phyloP scores from a whole-genome alignment of 2,113 vertebrate species.

The Cricetomys ansorgei region DNA sequence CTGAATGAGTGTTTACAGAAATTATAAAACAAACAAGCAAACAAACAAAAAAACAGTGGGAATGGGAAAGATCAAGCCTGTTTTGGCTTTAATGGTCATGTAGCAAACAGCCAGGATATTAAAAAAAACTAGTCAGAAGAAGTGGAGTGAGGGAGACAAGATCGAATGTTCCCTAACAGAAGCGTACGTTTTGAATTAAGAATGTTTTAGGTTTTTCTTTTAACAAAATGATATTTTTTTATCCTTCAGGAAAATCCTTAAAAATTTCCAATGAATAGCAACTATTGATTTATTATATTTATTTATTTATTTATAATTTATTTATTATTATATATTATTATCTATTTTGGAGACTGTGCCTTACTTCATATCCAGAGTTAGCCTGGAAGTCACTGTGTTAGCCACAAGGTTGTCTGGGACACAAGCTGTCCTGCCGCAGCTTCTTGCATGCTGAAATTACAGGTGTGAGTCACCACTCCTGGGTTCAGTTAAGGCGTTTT shows the following conservation, averaged over 20 bases:
- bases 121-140: constrained; percentile 46
- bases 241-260: constrained; percentile 24
- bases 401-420: background rate
- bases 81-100: constrained; percentile 60
- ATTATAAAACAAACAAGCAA: no score
- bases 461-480: background rate
- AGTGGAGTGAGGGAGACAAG: background rate
- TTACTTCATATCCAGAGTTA: background rate
- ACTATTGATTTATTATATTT: background rate
- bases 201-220: constrained; percentile 25
- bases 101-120: constrained; percentile 36
- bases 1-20: background rate
- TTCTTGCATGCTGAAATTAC: background rate
- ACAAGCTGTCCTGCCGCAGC: background rate
- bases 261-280: background rate
- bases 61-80: constrained; percentile 35
- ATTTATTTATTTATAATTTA: background rate
- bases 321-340: no score
- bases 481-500: background rate
- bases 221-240: constrained; percentile 58
- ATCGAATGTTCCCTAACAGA: background rate
- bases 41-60: no score
- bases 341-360: background rate
- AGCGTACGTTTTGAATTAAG: background rate
- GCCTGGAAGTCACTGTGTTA: background rate